A percentile compares a stretch with the other conserved stretches of the same genome.
Conservation (phyloP, 2,113 vertebrate species). For the Callaeas wilsoni region DNA sequence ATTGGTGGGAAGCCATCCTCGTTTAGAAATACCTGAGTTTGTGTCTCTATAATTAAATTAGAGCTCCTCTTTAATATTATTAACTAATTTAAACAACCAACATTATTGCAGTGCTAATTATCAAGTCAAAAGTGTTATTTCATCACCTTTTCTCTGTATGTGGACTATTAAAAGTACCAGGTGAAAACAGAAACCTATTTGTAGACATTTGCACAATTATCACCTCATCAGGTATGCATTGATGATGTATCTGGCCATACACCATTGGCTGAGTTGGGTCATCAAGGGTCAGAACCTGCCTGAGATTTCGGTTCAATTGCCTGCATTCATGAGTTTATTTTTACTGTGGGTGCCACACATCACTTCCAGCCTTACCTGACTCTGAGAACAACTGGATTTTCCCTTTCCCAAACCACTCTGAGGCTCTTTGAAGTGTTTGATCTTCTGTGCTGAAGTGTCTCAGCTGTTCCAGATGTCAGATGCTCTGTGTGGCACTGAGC, state of each 20-base stretch:
- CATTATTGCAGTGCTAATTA: not conserved
- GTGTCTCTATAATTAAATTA: not conserved
- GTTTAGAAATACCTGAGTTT: not conserved
- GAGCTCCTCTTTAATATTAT: not conserved
- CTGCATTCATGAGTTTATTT: not conserved
- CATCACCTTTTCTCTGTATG: not conserved
- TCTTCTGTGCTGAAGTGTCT: not conserved
- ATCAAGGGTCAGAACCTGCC: not conserved
- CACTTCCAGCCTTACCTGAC: not conserved
- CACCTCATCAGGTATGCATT: not conserved
- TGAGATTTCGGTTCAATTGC: not conserved
- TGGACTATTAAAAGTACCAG: not conserved
- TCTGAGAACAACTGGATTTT: not conserved
- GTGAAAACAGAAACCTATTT: not conserved
- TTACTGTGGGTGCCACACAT: not conserved
- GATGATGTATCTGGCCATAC: not conserved
- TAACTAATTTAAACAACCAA: not conserved
- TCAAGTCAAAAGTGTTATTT: not conserved
- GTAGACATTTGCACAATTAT: not conserved
- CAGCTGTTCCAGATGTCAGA: not conserved
- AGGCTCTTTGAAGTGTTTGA: not conserved
- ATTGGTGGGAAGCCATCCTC: not conserved
- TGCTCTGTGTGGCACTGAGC: not conserved
- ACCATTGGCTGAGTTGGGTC: not conserved
- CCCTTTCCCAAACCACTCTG: not conserved